Conservation (phyloP, 2,113 vertebrate genomes). For the Procapra przewalskii region DNA sequence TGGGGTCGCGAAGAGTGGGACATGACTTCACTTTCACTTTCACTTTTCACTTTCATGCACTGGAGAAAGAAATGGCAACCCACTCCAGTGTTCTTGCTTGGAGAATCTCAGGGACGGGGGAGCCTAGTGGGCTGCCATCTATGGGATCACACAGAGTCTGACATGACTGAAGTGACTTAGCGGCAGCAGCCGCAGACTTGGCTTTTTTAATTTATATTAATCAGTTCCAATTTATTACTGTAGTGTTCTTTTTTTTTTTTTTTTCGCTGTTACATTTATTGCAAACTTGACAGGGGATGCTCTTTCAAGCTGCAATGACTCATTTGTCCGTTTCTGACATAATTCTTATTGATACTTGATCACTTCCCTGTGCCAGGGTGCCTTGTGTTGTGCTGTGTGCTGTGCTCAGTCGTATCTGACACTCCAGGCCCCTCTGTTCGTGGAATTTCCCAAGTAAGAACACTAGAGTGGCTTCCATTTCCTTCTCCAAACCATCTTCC, state of each 20-base stretch:
- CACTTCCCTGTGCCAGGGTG: neutral
- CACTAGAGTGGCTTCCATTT: neutral
- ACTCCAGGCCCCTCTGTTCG: neutral
- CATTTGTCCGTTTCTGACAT: neutral
- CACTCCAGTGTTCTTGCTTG: too few relatives aligned
- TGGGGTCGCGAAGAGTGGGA: accelerated
- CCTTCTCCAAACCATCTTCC: neutral
- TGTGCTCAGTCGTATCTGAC: neutral
- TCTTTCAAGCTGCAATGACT: neutral
- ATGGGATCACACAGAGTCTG: too few relatives aligned
- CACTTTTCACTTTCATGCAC: too few relatives aligned
- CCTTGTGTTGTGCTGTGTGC: neutral
- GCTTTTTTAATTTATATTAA: neutral
- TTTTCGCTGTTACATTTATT: neutral
- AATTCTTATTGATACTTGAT: neutral
- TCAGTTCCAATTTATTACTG: neutral
- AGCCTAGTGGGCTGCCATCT: too few relatives aligned
- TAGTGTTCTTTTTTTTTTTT: neutral
- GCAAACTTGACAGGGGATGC: neutral
- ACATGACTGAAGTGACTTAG: too few relatives aligned
- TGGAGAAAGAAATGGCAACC: too few relatives aligned
- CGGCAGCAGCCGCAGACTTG: neutral
- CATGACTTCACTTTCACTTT: too few relatives aligned
- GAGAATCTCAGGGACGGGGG: too few relatives aligned
- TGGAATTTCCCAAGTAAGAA: neutral